These are phyloP conservation scores for Caenorhabditis imperialis DNA, from an alignment of 2,888 invertebrate genomes.

Conservation along the genomic window DNA sequence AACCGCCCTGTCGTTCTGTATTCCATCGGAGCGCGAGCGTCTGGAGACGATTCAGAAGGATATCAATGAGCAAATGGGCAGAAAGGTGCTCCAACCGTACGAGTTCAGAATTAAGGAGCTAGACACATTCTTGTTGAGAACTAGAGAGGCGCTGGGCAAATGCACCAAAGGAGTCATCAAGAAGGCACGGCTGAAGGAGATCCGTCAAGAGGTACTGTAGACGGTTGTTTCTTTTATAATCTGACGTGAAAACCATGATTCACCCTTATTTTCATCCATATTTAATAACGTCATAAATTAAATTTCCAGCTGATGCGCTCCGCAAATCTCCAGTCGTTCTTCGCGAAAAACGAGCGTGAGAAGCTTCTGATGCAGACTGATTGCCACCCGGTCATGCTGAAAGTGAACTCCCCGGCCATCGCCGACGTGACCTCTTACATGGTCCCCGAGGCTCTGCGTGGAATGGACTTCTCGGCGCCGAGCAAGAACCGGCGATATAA, in stretches of 20 bases:
- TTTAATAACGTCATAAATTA: background rate
- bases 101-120: slow-evolving; percentile 95
- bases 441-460: slow-evolving; percentile 74
- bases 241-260: too few relatives aligned
- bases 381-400: slow-evolving; percentile 68
- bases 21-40: slow-evolving; percentile 62
- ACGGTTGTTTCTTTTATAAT: background rate
- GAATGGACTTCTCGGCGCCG: slow-evolving; percentile 60
- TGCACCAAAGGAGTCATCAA: slow-evolving; percentile 93
- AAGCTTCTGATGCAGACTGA: slow-evolving; percentile 72
- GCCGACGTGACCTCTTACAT: slow-evolving; percentile 77
- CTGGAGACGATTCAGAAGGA: slow-evolving; percentile 80
- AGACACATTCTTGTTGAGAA: slow-evolving; percentile 94
- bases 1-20: slow-evolving; percentile 76
- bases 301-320: slow-evolving; percentile 61
- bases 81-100: slow-evolving; percentile 84
- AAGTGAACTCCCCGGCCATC: slow-evolving; percentile 70
- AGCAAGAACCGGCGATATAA: slow-evolving; percentile 51
- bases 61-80: slow-evolving; percentile 77
- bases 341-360: slow-evolving; percentile 75
- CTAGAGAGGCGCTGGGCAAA: slow-evolving; percentile 94
- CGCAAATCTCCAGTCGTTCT: slow-evolving; percentile 62
- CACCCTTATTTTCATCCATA: background rate
- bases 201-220: slow-evolving; percentile 87
- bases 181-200: slow-evolving; percentile 94